Evolutionary conservation across 1,140 invertebrate species (phyloP).

Genomic region (Nebria ingens): DNA sequence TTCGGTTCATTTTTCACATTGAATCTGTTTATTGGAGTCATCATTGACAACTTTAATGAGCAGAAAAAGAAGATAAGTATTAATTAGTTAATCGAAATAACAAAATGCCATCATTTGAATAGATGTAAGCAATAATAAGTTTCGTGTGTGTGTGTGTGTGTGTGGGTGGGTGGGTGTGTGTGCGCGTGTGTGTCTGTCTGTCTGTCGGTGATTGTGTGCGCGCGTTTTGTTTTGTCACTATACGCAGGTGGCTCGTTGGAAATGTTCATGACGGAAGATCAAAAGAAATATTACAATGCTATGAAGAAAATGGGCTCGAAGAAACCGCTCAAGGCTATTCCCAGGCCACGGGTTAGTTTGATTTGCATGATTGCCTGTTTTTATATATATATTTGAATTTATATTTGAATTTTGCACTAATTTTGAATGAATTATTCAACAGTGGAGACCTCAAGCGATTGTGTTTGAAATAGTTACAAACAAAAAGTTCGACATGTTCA

Average conservation of each 20-base stretch:
- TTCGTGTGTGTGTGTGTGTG: too few species aligned
- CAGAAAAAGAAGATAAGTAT: conserved; percentile 89
- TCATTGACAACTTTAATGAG: conserved; percentile 98
- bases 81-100: neutral
- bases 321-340: conserved; percentile 95
- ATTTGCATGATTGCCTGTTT: conserved; percentile 8
- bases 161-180: too few species aligned
- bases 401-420: too few species aligned
- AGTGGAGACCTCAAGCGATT: conserved; percentile 92
- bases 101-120: too few species aligned
- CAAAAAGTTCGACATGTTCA: conserved; percentile 99
- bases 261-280: conserved; percentile 99
- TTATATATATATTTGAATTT: conserved; percentile 24
- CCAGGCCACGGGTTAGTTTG: conserved; percentile 76
- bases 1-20: conserved; percentile 96
- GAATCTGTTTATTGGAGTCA: conserved; percentile 96
- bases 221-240: too few species aligned
- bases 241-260: conserved; percentile 90
- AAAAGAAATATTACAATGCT: conserved; percentile 99
- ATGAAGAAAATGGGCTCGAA: conserved; percentile 99
- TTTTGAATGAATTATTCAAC: too few species aligned
- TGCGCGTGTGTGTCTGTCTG: neutral
- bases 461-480: conserved; percentile 96
- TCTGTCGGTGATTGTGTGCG: conserved; percentile 18
- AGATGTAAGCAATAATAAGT: too few species aligned